Evolutionary conservation across 2,888 invertebrate genomes (phyloP).

Genomic region (Mesorhabditis spiculigera): DNA sequence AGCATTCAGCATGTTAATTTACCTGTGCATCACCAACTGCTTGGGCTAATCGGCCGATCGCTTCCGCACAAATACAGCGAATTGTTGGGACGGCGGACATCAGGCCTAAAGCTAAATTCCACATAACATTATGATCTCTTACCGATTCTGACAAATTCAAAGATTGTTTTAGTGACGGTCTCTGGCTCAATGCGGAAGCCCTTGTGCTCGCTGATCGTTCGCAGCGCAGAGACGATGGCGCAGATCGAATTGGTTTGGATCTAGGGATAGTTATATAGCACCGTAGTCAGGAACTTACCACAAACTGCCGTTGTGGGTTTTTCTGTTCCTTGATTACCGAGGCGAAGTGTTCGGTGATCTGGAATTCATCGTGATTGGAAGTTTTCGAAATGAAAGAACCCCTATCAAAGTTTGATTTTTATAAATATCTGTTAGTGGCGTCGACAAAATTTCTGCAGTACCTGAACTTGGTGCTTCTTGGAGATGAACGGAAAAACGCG

Average conservation of each 20-base stretch:
- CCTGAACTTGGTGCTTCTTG: slow-evolving; percentile 83
- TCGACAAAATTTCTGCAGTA: slow-evolving; percentile 60
- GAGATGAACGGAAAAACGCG: slow-evolving; percentile 79
- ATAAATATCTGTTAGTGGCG: too few relatives aligned
- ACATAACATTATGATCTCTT: not conserved
- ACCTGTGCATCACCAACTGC: slow-evolving; percentile 74
- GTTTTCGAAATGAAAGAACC: too few relatives aligned
- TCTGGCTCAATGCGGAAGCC: slow-evolving; percentile 38
- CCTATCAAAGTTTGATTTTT: too few relatives aligned
- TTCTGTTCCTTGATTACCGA: slow-evolving; percentile 74
- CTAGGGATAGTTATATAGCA: slow-evolving; percentile 18
- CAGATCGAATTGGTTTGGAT: slow-evolving; percentile 90
- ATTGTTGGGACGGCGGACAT: not conserved
- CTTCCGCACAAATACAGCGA: slow-evolving; percentile 90
- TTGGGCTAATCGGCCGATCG: slow-evolving; percentile 86
- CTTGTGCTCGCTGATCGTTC: slow-evolving; percentile 59
- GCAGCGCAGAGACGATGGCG: slow-evolving; percentile 81
- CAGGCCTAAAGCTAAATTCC: not conserved
- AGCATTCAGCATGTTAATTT: not conserved
- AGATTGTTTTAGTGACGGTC: slow-evolving; percentile 35
- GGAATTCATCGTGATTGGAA: too few relatives aligned
- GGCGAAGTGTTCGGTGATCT: slow-evolving; percentile 88
- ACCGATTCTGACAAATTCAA: slow-evolving; percentile 60
- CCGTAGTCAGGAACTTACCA: slow-evolving; percentile 16
- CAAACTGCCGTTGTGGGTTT: slow-evolving; percentile 23